Base-by-base conservation (phyloP, 2,888 invertebrate genomes). In the Eupithecia centaureata region DNA sequence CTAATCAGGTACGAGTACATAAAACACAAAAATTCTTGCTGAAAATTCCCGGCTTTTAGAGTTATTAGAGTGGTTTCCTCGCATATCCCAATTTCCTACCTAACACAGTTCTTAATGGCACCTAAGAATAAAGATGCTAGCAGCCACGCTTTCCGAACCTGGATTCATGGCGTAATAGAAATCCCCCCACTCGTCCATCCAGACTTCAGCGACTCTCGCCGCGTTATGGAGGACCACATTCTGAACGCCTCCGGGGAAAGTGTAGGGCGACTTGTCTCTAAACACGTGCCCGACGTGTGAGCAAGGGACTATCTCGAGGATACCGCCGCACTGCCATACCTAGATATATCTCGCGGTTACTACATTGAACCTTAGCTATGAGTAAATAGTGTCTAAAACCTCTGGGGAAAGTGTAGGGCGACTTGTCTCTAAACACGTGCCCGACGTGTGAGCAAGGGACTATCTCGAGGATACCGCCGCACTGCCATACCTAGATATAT, bases 161-260 rank as follows among this genome's bases (percentile, higher is more conserved):
- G 98, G 97, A 94, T 98, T 98, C 97, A 99, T 98, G 94, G 98
- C 97, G 96, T 98, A 98, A 96, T 98, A 99, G 96, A 99, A 99
- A 94, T 98, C 98, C 92, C 98, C 97, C 97, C 99, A 99, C 93
- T 99, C 98, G 95, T 99, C 99, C 97, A 99, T 97, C 99, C 99
- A 99, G 84, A 99, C 99, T 92, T 99, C 98, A 82, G 99, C 99
- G 82, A 99, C 98, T 83, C 99, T 95, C 82, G 99, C 98, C 80
- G 99, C 98, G 94, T 99, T 99, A 94, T 99, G 98, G 82, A 99
- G 96, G 83, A 99, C 99, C 86, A 99, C 97, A 93, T 97, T 97
- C 89, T 97, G 97, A 79, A 98, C 98, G 77, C 99, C 99, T 81
- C 99, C 99, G 68, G 99, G 99, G 96, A 99, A 99, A 76, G 98